These are phyloP conservation scores for Rhabditoides inermis DNA, from an alignment of 2,888 invertebrate species.

Conservation along the genomic window DNA sequence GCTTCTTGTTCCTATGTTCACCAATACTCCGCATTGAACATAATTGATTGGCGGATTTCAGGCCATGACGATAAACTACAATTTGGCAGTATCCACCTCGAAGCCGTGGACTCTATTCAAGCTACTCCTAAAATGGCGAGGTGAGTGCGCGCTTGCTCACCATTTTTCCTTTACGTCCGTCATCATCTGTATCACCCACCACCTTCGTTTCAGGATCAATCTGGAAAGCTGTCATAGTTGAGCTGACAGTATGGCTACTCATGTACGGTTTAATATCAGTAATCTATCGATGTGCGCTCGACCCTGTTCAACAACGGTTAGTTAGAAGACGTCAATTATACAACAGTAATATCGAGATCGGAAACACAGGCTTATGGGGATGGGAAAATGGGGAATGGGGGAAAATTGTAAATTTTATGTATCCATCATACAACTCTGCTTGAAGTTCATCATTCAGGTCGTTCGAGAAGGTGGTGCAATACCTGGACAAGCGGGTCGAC, in stretches of 20 bases:
- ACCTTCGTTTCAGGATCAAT: slow-evolving; percentile 15
- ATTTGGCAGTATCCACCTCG: slow-evolving; percentile 35
- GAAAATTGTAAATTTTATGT: background rate
- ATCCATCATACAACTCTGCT: background rate
- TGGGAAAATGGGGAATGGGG: background rate
- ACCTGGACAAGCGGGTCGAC: slow-evolving; percentile 26
- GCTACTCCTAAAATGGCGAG: slow-evolving; percentile 36
- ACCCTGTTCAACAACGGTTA: slow-evolving; percentile 33
- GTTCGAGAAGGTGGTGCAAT: slow-evolving; percentile 33
- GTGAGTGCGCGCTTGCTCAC: too few species aligned
- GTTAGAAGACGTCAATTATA: background rate
- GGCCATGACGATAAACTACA: slow-evolving; percentile 37
- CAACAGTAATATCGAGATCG: background rate
- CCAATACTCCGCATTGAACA: too few species aligned
- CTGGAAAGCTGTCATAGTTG: slow-evolving; percentile 35
- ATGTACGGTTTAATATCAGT: slow-evolving; percentile 29
- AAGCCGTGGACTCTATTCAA: slow-evolving; percentile 39
- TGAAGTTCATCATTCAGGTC: slow-evolving; percentile 12
- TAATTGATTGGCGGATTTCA: background rate
- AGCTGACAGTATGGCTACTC: slow-evolving; percentile 30
- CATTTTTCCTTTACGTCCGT: too few species aligned
- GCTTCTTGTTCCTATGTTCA: too few species aligned
- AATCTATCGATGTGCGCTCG: slow-evolving; percentile 29
- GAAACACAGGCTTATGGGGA: background rate
- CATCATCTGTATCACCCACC: too few species aligned